Evolutionary conservation across 2,888 invertebrate genomes (phyloP), one percentile per base, ranked within the genome.

Genomic region (Lasioglossum pauxillum): DNA sequence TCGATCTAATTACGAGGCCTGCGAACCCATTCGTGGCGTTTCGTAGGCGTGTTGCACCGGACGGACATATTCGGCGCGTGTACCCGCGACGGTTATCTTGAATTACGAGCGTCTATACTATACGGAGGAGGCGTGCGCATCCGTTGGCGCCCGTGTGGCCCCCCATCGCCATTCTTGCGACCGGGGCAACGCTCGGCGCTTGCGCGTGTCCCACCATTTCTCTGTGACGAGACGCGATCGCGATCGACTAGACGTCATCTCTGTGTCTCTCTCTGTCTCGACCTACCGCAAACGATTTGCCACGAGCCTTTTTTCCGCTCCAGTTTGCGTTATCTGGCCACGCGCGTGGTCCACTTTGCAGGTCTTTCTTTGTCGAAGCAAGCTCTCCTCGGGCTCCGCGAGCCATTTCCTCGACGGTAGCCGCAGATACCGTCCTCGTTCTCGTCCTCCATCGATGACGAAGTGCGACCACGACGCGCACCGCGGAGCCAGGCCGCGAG

Each of bases 401-500:
- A 82, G 27, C 64, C 44, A 69, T 82, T 84, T 85, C 64, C 67
- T 81, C 31, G 72, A 79, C 38, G 53, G 41, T 73, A 74, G 75
- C 75, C 76, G 46, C 46, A 4, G 46, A 46, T 64, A 35, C 49
- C 49, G 41, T 44, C 53, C 75, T 64, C 64, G 60, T 16, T 14
- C 53, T n/a, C 2, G 2, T 60, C 38, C 72, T 53, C 60, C 31
- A 35, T 78, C 53, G 64, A 12, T 46, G 69, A 57, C 75, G 73
- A 86, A 80, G 35, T 35, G 72, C 80, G 71, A 73, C 44, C 27
- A 53, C 31, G 23, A 27, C 57, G 46, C 80, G 67, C 75, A 82
- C 81, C 78, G 80, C 85, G 83, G 92, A 94, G 93, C 94, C 94
- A 93, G 90, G 90, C 91, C 90, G 90, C 90, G 92, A 94, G 92